These are phyloP conservation scores for Gephyroberyx darwinii DNA, from an alignment of 2,797 vertebrate genomes.

Conservation along the genomic window DNA sequence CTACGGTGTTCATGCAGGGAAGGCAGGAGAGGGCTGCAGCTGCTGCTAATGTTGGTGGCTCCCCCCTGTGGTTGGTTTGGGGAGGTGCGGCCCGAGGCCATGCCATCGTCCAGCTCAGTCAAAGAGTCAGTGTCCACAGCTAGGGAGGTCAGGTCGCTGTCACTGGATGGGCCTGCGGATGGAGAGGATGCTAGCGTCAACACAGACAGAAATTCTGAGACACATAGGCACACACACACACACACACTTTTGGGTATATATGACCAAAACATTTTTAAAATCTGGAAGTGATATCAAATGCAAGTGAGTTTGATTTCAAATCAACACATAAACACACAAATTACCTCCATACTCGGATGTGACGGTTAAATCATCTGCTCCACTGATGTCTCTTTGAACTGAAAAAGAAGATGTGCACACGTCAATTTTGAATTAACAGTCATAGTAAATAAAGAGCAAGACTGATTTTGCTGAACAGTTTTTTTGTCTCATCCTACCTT, in stretches of 20 bases:
- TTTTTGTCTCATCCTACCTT: conserved; percentile 81
- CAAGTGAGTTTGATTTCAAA: too few relatives aligned
- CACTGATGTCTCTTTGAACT: conserved; percentile 87
- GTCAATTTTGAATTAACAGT: neutral
- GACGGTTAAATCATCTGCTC: conserved; percentile 87
- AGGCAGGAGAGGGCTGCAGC: conserved; percentile 74
- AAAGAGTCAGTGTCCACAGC: conserved; percentile 91
- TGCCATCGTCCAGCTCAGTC: conserved; percentile 93
- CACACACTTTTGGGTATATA: neutral
- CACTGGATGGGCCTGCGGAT: conserved; percentile 87
- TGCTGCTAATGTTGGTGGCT: conserved; percentile 74
- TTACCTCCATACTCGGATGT: conserved; percentile 91
- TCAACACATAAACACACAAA: neutral
- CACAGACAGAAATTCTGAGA: neutral
- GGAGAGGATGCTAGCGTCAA: conserved; percentile 3
- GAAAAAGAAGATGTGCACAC: conserved; percentile 56
- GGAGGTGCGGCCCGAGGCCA: conserved; percentile 94
- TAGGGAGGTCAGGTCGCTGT: conserved; percentile 90
- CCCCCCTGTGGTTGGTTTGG: conserved; percentile 85
- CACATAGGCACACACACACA: neutral
- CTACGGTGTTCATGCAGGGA: conserved; percentile 65
- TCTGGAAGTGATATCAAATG: neutral
- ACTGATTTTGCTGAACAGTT: neutral
- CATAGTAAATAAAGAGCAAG: neutral
- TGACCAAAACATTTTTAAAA: neutral